Conservation (phyloP, 2,113 vertebrate genomes). For the Megalops atlanticus region DNA sequence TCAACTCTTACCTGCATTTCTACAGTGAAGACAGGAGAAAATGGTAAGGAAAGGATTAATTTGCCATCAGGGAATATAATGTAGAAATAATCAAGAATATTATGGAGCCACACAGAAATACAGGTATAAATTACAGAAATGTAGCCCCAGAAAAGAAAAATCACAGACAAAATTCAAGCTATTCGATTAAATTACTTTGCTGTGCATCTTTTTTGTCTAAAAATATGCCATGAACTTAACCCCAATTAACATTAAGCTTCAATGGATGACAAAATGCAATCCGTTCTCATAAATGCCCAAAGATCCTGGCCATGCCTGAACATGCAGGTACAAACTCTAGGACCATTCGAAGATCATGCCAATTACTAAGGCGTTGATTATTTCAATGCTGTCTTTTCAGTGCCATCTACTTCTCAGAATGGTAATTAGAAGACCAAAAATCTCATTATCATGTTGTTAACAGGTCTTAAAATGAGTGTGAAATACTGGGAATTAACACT, state of each 20-base stretch:
- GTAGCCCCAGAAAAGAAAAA: too few species aligned
- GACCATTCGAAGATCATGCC: neutral
- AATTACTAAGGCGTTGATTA: neutral
- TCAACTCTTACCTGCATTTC: too few species aligned
- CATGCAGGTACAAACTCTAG: neutral
- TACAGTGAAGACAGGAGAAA: too few species aligned
- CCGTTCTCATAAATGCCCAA: neutral
- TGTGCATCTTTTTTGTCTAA: neutral
- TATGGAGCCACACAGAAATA: too few species aligned
- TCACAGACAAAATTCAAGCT: too few species aligned
- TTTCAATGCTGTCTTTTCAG: neutral
- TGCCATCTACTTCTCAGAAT: neutral
- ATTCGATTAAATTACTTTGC: too few species aligned
- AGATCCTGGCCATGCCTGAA: neutral
- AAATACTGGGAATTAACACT: neutral
- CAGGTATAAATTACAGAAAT: too few species aligned
- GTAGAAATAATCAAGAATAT: too few species aligned
- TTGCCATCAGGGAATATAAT: too few species aligned
- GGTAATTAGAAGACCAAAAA: neutral
- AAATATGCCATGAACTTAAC: neutral
- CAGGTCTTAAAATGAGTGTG: neutral
- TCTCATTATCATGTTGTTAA: neutral
- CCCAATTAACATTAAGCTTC: neutral
- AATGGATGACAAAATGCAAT: neutral
- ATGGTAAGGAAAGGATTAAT: too few species aligned